phyloP scores from a whole-genome alignment of 2,888 invertebrate species.

The Zaprionus lineosus region DNA sequence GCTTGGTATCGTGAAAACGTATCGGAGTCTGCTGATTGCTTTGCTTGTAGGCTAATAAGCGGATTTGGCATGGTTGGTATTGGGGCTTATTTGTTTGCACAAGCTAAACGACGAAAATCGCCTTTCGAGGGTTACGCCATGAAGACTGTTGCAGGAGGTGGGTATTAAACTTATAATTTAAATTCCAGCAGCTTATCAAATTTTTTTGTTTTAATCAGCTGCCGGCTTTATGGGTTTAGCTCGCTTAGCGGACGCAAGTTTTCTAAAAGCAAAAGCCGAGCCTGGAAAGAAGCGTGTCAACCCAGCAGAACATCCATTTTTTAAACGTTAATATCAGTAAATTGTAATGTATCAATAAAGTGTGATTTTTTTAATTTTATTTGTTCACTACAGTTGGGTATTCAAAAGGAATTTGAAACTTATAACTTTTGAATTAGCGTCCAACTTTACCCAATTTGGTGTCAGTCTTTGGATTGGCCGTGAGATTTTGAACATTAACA shows the following conservation, averaged over 20 bases:
- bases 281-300: constrained; percentile 18
- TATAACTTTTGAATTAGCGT: constrained; percentile 79
- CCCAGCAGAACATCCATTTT: constrained; percentile 36
- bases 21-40: constrained; percentile 83
- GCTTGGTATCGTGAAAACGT: constrained; percentile 59
- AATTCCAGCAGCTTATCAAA: not conserved
- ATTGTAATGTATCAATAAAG: constrained; percentile 19
- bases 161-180: not conserved
- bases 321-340: constrained; percentile 44
- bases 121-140: constrained; percentile 64
- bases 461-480: constrained; percentile 98
- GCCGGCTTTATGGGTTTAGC: constrained; percentile 85
- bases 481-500: constrained; percentile 94
- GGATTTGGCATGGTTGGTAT: constrained; percentile 86
- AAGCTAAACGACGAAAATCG: constrained; percentile 83
- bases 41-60: constrained; percentile 85
- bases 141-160: constrained; percentile 71
- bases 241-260: constrained; percentile 84
- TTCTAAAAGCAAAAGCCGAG: constrained; percentile 58
- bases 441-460: constrained; percentile 97
- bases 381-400: constrained; percentile 39
- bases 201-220: constrained; percentile 80
- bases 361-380: constrained; percentile 28
- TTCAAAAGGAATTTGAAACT: not conserved
- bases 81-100: constrained; percentile 85